A percentile compares a stretch with the other conserved stretches of the same genome.
Evolutionary conservation across 2,888 invertebrate genomes (phyloP).

Genomic region (Cephus nigrinus): DNA sequence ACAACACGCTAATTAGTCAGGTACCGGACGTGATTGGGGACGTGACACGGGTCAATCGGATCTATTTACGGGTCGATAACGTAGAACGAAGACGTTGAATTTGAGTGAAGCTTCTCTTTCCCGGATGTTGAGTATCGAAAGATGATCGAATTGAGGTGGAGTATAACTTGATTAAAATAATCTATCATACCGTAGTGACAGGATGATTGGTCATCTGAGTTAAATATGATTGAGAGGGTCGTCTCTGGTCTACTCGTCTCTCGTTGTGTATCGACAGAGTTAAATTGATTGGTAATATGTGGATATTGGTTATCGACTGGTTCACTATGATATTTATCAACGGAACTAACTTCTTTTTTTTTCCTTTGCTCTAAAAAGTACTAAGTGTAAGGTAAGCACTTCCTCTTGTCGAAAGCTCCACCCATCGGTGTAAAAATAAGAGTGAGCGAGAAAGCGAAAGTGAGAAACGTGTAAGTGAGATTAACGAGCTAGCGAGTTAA

Average conservation of each 20-base stretch:
- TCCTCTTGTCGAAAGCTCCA: background rate
- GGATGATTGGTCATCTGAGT: conserved; percentile 51
- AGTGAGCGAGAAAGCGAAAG: background rate
- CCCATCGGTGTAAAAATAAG: background rate
- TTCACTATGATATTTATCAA: conserved; percentile 45
- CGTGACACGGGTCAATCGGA: background rate
- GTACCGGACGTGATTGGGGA: background rate
- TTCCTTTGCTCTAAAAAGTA: conserved; percentile 23
- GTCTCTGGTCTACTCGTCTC: conserved; percentile 9
- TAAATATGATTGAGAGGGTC: conserved; percentile 51
- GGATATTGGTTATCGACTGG: conserved; percentile 38
- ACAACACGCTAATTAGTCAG: background rate
- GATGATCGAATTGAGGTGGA: conserved; percentile 8
- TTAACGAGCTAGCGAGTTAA: background rate
- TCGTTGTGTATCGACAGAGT: conserved; percentile 43
- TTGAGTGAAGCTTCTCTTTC: background rate
- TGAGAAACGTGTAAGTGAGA: background rate
- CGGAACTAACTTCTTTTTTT: conserved; percentile 44
- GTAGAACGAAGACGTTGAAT: background rate
- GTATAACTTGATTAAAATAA: conserved; percentile 56
- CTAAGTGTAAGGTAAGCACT: background rate
- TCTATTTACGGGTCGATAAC: background rate
- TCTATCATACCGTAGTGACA: conserved; percentile 52
- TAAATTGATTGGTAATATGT: conserved; percentile 50
- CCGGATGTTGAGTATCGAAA: background rate